Percentiles rank a stretch among this genome's conserved stretches.
Conservation (phyloP, 2,797 vertebrate species). For the Eospalax fontanierii region DNA sequence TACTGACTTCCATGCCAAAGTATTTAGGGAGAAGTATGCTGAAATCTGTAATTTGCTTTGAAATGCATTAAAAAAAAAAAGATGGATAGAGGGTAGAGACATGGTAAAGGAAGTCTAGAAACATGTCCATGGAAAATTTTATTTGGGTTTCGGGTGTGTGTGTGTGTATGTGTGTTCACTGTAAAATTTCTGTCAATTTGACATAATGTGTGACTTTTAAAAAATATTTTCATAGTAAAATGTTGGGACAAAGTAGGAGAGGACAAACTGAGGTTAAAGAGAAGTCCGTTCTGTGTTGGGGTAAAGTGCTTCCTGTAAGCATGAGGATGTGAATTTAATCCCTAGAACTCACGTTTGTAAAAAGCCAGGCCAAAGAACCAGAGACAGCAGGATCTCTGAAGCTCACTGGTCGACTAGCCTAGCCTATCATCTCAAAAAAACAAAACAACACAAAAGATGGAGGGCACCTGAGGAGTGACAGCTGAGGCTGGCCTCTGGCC, state of each 20-base stretch:
- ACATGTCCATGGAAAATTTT: not conserved
- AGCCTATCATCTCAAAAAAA: not conserved
- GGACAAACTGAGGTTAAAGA: not conserved
- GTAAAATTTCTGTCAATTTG: slow-evolving; percentile 31
- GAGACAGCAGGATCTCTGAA: not conserved
- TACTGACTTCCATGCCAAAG: not conserved
- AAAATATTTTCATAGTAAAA: slow-evolving; percentile 33
- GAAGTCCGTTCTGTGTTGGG: not conserved
- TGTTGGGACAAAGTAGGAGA: not conserved
- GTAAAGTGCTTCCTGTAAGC: not conserved
- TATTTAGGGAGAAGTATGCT: slow-evolving; percentile 4
- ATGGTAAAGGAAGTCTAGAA: not conserved
- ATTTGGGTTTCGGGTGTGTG: not conserved
- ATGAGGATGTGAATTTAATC: not conserved
- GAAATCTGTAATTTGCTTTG: not conserved
- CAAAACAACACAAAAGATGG: too few relatives aligned
- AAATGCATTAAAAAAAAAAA: not conserved
- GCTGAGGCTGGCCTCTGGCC: not conserved
- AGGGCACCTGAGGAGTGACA: not conserved
- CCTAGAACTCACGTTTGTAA: not conserved
- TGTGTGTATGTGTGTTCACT: not conserved
- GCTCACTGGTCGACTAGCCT: not conserved
- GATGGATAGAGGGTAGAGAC: not conserved
- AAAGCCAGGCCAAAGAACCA: not conserved
- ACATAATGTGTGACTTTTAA: not conserved